Base-by-base conservation (phyloP, 2,888 invertebrate genomes). In the Brachypterus glaber region DNA sequence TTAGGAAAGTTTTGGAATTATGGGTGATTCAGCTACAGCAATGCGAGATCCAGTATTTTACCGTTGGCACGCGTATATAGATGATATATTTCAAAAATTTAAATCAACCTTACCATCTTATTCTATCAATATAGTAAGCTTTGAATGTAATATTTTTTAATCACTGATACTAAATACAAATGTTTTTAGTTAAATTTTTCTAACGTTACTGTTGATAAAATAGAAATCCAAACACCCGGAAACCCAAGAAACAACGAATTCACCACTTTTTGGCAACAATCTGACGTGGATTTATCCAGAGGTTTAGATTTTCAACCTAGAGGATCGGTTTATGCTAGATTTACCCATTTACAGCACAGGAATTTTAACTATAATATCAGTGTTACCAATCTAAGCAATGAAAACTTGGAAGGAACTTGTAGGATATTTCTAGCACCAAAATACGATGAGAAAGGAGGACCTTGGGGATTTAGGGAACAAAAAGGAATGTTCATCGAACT, bases 11-110 rank as follows among this genome's bases (percentile, higher is more conserved):
- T 82, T 82, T 53, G 79, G 82, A 26, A 81, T 86, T 17, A 88
- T 89, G 76, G 87, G 86, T 0, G 88, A 88, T 56, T 76, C 83
- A 0, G 76, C 85, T 0, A 87, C 87, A 0, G 84, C 88, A 0
- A 88, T 89, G 87, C 71, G 89, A 2, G 90, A 90, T 64, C 88
- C 89, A 0, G 66, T 82, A 12, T 89, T 89, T 70, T 89, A 88
- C 67, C 77, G 84, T 57, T 88, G 83, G 84, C 89, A 90, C 56
- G 73, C 81, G 0, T 82, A 77, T 58, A 69, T 88, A 15, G 84
- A 89, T 52, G 79, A 84, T 49, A 66, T 89, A 17, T 88, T 88
- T 71, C 73, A 76, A 49, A 71, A 77, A 46, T 79, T 79, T 64
- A 88, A 88, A 63, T 68, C 69, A 42, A 78, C 76, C 7, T 64